Percentiles rank a stretch among this genome's conserved stretches.
Conservation (phyloP, 2,797 vertebrate genomes). For the Scyliorhinus canicula region DNA sequence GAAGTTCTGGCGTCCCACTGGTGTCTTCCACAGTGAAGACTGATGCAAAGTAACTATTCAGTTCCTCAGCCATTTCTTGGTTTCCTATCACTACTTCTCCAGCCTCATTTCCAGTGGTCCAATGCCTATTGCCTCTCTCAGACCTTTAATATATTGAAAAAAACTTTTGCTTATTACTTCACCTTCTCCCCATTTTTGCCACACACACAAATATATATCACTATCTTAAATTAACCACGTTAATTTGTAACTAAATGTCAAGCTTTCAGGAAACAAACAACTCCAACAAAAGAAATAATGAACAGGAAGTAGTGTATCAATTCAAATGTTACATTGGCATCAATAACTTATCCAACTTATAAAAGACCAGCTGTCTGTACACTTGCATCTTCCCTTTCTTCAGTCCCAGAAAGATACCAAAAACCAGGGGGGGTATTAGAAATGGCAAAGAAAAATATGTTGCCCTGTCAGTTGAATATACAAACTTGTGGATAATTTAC, state of each 20-base stretch:
- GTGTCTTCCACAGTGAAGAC: too few species aligned
- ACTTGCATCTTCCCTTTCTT: background rate
- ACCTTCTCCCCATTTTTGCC: too few species aligned
- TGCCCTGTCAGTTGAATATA: background rate
- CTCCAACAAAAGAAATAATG: background rate
- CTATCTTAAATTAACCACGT: background rate
- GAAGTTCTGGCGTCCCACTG: too few species aligned
- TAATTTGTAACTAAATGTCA: background rate
- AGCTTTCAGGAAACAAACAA: background rate
- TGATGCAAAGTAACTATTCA: too few species aligned
- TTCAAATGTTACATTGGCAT: background rate
- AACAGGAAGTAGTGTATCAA: background rate
- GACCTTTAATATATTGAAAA: too few species aligned
- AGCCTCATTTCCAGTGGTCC: too few species aligned
- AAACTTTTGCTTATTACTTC: too few species aligned
- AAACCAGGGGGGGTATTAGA: background rate
- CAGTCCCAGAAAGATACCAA: background rate
- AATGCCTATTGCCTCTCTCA: too few species aligned
- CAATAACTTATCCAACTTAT: background rate
- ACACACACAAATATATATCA: too few species aligned
- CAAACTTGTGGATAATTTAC: background rate
- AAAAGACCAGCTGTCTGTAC: background rate
- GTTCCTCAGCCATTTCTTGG: too few species aligned
- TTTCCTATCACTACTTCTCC: too few species aligned
- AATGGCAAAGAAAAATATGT: background rate